Conservation (phyloP, 1,140 invertebrate species). For the Lepidurus apus region DNA sequence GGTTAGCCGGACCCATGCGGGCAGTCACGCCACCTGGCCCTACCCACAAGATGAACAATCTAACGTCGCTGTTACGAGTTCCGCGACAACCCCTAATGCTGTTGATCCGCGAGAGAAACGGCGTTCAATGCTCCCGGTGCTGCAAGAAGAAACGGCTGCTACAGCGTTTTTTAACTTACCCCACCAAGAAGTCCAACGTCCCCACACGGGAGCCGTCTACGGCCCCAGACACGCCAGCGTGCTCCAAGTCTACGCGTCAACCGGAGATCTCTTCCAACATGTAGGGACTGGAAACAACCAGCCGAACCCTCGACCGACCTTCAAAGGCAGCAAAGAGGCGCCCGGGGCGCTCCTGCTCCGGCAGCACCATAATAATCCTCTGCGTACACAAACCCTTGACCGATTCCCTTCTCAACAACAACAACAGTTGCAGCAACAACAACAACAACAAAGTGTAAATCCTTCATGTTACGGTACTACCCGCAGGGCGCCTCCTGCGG, state of each 20-base stretch:
- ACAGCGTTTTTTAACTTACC: constrained; percentile 3
- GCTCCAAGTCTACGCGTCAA: constrained; percentile 29
- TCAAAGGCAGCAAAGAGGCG: constrained; percentile 2
- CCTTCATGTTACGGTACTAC: background rate
- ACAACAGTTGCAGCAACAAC: constrained; percentile 26
- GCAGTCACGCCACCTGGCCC: constrained; percentile 23
- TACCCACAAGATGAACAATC: background rate
- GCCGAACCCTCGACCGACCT: background rate
- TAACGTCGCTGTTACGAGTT: background rate
- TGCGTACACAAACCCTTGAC: background rate
- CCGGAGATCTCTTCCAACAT: constrained; percentile 31
- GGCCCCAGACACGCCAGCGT: constrained; percentile 20
- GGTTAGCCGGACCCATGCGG: constrained; percentile 20
- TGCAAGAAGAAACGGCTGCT: background rate
- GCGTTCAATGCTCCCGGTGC: constrained; percentile 13
- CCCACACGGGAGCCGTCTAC: background rate
- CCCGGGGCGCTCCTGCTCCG: background rate
- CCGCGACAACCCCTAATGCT: background rate
- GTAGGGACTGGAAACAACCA: constrained; percentile 14
- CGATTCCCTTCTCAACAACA: background rate
- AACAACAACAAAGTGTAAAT: constrained; percentile 6
- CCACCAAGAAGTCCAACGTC: constrained; percentile 16
- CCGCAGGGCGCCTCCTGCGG: background rate
- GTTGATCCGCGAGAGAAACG: constrained; percentile 23
- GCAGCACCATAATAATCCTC: background rate